A percentile compares a stretch with the other conserved stretches of the same genome.
These are phyloP conservation scores for Myanophis thanlyinensis DNA, from an alignment of 2,113 vertebrate genomes.

Conservation along the genomic window DNA sequence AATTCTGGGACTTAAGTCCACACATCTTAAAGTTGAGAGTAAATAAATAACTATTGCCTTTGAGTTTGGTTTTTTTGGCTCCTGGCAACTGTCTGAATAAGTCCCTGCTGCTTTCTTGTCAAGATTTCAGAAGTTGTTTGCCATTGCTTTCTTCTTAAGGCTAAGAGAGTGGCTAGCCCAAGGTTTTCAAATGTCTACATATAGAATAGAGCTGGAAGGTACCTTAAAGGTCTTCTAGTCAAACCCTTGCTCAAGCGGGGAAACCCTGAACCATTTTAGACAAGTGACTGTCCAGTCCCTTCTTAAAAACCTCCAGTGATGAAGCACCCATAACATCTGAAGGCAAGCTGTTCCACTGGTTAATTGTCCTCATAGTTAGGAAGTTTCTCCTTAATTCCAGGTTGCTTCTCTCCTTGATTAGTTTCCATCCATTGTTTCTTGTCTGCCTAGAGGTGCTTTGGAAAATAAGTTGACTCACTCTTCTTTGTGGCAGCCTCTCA, in stretches of 20 bases:
- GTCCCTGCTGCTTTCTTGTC: neutral
- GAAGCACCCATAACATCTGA: neutral
- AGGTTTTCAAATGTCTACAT: neutral
- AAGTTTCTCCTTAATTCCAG: neutral
- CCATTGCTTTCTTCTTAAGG: neutral
- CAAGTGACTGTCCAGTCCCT: neutral
- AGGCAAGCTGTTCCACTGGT: neutral
- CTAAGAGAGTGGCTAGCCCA: neutral
- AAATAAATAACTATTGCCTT: neutral
- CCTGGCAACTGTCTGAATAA: neutral
- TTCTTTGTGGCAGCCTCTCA: neutral
- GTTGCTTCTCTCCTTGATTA: neutral
- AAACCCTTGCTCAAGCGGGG: neutral
- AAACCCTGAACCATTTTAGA: neutral
- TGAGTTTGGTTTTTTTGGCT: neutral
- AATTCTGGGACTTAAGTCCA: neutral
- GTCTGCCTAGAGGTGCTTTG: neutral
- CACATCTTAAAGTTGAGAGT: neutral
- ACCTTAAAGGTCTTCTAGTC: neutral
- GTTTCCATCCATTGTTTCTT: neutral
- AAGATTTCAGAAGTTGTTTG: neutral
- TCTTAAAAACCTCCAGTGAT: neutral
- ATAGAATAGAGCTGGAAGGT: neutral
- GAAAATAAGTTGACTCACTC: neutral
- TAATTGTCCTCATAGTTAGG: neutral